Conservation (phyloP, 1,140 invertebrate species). For the Calliphora vicina region DNA sequence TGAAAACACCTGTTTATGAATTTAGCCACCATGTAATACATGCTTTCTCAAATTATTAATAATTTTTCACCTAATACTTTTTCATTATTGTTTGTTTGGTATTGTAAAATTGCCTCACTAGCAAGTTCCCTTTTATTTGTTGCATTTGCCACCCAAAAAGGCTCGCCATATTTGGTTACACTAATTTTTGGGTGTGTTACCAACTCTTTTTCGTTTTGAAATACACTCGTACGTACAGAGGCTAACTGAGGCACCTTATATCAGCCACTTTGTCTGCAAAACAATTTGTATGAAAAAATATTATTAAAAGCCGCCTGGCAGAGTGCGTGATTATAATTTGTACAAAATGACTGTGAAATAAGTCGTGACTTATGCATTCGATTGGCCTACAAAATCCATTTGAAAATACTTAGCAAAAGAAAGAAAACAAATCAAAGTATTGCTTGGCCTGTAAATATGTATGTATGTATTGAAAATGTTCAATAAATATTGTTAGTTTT, state of each 20-base stretch:
- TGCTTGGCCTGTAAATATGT: too few relatives aligned
- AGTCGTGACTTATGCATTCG: slow-evolving; percentile 27
- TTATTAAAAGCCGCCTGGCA: background rate
- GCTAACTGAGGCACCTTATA: background rate
- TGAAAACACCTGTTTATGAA: background rate
- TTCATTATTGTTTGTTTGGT: too few relatives aligned
- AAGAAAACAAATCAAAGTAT: background rate
- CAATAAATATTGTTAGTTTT: background rate
- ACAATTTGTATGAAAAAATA: background rate
- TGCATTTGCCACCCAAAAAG: background rate
- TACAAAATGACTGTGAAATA: slow-evolving; percentile 23
- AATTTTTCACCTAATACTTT: background rate
- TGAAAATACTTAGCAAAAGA: background rate
- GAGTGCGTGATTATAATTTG: slow-evolving; percentile 31
- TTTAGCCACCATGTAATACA: background rate
- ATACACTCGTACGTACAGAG: background rate
- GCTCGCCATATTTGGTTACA: background rate
- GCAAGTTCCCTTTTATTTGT: background rate
- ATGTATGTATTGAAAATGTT: background rate
- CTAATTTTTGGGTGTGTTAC: background rate
- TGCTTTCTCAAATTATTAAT: background rate
- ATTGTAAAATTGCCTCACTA: too few relatives aligned
- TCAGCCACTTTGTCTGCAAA: background rate
- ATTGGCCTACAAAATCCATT: background rate
- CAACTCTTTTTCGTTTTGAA: background rate